These are phyloP conservation scores for Aegithalos caudatus DNA, from an alignment of 2,113 vertebrate species.

Conservation along the genomic window DNA sequence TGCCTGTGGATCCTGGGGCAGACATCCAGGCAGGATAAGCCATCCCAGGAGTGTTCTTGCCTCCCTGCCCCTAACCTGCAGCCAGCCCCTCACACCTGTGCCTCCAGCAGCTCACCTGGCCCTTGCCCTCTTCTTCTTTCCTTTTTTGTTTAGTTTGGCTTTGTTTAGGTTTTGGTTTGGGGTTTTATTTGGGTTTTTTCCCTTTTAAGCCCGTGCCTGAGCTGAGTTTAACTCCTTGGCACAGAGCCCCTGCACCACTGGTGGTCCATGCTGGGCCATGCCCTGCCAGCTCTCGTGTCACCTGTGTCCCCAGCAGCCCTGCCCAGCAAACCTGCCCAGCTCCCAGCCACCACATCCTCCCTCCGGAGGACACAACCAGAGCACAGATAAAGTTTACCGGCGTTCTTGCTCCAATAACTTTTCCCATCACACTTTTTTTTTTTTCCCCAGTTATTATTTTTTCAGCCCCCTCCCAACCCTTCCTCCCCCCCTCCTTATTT, in stretches of 20 bases:
- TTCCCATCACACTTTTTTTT: slow-evolving; percentile 37
- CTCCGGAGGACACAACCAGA: not conserved
- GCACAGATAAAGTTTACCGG: slow-evolving; percentile 11
- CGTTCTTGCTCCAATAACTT: slow-evolving; percentile 45
- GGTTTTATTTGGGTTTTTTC: accelerated
- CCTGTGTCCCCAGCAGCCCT: not conserved
- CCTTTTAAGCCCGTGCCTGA: not conserved
- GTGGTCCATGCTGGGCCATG: not conserved
- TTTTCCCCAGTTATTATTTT: slow-evolving; percentile 54
- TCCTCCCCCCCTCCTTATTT: slow-evolving; percentile 46
- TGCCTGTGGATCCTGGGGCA: not conserved
- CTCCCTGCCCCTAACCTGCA: not conserved
- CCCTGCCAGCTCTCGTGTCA: not conserved
- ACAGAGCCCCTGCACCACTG: not conserved
- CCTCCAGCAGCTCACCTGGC: not conserved
- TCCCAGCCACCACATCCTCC: not conserved
- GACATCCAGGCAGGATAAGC: not conserved
- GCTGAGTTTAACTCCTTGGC: not conserved
- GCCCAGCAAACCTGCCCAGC: not conserved
- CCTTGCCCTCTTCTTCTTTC: not conserved
- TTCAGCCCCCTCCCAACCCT: not conserved
- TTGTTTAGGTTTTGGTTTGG: accelerated
- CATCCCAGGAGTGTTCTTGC: accelerated
- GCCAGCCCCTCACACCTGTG: not conserved
- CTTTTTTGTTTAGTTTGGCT: not conserved